Evolutionary conservation across 2,113 vertebrate species (phyloP).

Genomic region (Urocynchramus pylzowi): DNA sequence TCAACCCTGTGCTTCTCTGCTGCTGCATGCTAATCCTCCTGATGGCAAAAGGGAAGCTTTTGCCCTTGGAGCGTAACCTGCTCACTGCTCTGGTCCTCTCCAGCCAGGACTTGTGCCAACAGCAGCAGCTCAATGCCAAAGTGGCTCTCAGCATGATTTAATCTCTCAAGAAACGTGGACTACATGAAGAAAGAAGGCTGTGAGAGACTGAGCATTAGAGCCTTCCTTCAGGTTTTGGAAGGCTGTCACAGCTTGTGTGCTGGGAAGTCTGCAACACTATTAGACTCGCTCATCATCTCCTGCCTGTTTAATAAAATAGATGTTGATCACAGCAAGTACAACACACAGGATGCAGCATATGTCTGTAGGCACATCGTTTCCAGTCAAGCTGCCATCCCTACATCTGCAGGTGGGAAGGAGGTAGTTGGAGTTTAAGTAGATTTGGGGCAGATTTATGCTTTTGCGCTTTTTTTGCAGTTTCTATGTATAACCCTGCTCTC

Average conservation of each 20-base stretch:
- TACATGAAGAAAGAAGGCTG: background rate
- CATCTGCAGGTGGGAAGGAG: background rate
- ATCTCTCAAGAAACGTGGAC: background rate
- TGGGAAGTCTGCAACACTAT: background rate
- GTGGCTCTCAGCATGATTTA: background rate
- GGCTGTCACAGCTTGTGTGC: background rate
- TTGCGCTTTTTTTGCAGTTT: background rate
- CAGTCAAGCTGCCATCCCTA: background rate
- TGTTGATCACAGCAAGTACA: background rate
- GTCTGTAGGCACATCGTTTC: background rate
- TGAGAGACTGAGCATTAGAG: rapidly evolving
- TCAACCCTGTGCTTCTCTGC: background rate
- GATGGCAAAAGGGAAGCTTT: background rate
- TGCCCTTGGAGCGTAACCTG: background rate
- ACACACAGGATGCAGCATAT: background rate
- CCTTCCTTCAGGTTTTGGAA: background rate
- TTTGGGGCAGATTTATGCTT: background rate
- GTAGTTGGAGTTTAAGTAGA: background rate
- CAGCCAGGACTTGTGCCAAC: background rate
- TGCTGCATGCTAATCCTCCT: background rate
- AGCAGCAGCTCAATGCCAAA: background rate
- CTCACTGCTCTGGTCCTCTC: background rate
- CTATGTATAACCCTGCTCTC: background rate
- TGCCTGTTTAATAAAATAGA: background rate
- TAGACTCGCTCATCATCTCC: background rate